Base-by-base conservation (phyloP, 2,113 vertebrate genomes). In the Cathartes aura region DNA sequence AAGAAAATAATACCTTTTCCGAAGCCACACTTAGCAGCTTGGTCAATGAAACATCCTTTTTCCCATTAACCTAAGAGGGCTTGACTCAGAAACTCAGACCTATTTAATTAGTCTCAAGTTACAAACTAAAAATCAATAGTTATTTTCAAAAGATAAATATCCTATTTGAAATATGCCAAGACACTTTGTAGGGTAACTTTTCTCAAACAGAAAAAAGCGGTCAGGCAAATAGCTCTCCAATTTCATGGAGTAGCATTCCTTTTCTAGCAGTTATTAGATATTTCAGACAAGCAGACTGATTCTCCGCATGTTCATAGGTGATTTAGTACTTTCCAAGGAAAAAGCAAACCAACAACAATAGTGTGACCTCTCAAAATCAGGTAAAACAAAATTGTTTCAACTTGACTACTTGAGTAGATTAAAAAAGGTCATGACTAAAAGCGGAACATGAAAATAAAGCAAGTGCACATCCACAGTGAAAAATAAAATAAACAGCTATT, bases 121-220 rank as follows among this genome's bases (percentile, higher is more conserved):
- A 56, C 42, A 83, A 89, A 87, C 80, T 59, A 92, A 93, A 97
- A 97, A 92, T 95, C 89, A 89, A 93, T 96, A 95, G 59, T 87
- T 78, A 92, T 92, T 93, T 96, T 92, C 55, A 63, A 81, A 96
- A 97, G 86, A 90, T 78, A 91, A 93, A 95, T 91, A 84, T 45
- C 42, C 45, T 52, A 11, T 71, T 82, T 71, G 73, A 89, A 96
- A 82, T 79, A 91, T n/a, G 9, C n/a, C 36, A 90, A 75, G 73
- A 34, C 10, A 56, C 30, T 92, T 82, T 56, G 14, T 30, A 89
- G 47, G 34, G 47, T 59, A 86, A 71, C 73, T 73, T 90, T 90
- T 53, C 48, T 68, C 0, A 2, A 89, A 84, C 34, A 75, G 24
- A 30, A 89, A 89, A 91, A 93, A 73, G n/a, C 0, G 0, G 19